A percentile compares a stretch with the other conserved stretches of the same genome.
These are phyloP conservation scores for Xenopus borealis DNA, from an alignment of 2,113 vertebrate species.

Conservation along the genomic window DNA sequence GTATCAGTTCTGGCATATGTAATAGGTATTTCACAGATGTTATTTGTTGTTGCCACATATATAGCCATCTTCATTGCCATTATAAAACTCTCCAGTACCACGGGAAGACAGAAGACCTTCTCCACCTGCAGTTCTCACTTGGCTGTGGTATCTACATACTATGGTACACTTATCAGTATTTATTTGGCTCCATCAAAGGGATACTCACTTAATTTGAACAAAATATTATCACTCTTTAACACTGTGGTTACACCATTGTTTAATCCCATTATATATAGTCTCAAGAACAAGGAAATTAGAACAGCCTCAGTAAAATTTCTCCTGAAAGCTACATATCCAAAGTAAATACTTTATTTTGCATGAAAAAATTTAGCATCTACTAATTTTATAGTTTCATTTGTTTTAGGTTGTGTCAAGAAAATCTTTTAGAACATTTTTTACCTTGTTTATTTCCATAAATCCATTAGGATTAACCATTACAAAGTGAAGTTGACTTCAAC, in stretches of 20 bases:
- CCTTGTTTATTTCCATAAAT: no score
- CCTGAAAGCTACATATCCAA: not conserved
- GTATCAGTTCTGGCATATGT: not conserved
- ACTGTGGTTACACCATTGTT: constrained; percentile 6
- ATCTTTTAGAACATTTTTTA: no score
- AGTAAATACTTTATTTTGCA: no score
- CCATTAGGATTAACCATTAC: no score
- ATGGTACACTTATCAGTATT: not conserved
- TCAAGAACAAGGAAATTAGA: constrained; percentile 20
- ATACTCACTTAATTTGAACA: not conserved
- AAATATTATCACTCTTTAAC: constrained; percentile 14
- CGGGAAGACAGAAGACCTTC: constrained; percentile 15
- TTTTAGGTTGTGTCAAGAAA: no score
- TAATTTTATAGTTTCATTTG: no score
- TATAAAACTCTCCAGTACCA: not conserved
- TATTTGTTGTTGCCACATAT: not conserved
- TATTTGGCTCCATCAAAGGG: constrained; percentile 10
- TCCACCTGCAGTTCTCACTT: constrained; percentile 33
- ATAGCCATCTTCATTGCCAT: not conserved
- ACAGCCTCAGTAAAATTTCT: constrained; percentile 52
- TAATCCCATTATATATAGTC: constrained; percentile 17
- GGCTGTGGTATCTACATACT: constrained; percentile 8
- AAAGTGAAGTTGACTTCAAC: no score
- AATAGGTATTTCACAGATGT: not conserved
- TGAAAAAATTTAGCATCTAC: no score